A percentile compares a stretch with the other conserved stretches of the same genome.
Conservation (phyloP, 2,113 vertebrate genomes). For the Chloropsis cyanopogon region DNA sequence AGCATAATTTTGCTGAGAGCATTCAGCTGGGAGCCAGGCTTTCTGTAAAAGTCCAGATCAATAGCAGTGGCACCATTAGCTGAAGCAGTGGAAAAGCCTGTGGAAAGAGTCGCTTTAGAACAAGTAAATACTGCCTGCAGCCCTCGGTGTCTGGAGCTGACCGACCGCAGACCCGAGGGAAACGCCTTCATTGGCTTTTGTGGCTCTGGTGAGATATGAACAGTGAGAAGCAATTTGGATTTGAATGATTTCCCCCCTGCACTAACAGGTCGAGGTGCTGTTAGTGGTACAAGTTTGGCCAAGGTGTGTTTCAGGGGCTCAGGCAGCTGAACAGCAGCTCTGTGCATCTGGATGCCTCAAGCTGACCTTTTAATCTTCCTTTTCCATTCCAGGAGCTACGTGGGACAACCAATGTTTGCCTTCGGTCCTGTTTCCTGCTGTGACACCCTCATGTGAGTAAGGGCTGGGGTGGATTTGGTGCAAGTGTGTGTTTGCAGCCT, state of each 20-base stretch:
- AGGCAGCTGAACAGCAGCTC: background rate
- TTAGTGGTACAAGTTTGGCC: background rate
- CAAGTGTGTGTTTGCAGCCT: background rate
- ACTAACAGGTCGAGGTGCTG: background rate
- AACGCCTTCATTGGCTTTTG: background rate
- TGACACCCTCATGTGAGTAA: background rate
- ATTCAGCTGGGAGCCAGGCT: background rate
- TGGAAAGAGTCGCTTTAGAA: constrained; percentile 1
- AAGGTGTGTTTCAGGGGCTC: background rate
- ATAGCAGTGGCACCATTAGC: background rate
- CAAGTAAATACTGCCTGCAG: background rate
- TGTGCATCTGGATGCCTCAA: background rate
- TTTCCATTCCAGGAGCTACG: constrained; percentile 9
- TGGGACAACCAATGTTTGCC: background rate
- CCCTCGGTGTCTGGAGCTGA: background rate
- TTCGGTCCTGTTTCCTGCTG: background rate
- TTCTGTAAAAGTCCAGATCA: background rate
- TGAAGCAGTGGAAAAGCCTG: background rate
- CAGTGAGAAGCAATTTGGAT: background rate
- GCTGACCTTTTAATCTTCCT: background rate
- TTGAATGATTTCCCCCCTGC: background rate
- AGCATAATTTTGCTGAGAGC: background rate
- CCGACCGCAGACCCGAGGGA: background rate
- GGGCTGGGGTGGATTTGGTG: background rate
- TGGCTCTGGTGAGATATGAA: background rate